phyloP scores from a whole-genome alignment of 1,140 invertebrate genomes.

The Hyles euphorbiae region DNA sequence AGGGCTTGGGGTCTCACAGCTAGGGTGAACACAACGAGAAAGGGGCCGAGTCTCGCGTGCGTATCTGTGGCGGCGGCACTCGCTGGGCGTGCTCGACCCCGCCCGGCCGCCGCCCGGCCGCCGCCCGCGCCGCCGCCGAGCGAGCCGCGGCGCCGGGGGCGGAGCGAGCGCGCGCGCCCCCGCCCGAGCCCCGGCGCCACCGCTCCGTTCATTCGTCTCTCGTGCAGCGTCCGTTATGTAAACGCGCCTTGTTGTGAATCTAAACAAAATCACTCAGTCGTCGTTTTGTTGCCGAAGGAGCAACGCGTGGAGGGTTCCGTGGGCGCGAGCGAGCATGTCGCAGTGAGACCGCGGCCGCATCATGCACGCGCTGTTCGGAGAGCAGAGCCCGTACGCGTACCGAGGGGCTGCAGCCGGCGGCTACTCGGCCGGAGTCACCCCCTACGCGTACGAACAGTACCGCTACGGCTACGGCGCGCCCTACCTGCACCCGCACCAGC shows the following conservation, averaged over 20 bases:
- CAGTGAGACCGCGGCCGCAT: slow-evolving; percentile 39
- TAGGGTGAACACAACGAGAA: slow-evolving; percentile 1
- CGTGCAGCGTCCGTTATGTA: slow-evolving; percentile 72
- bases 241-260: slow-evolving; percentile 73
- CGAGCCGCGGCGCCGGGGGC: slow-evolving; percentile 33
- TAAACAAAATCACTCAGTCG: slow-evolving; percentile 74
- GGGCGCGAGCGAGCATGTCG: slow-evolving; percentile 53
- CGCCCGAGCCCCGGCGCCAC: slow-evolving; percentile 38
- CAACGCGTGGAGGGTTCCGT: slow-evolving; percentile 53
- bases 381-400: slow-evolving; percentile 85
- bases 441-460: slow-evolving; percentile 84
- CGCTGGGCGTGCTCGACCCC: not conserved
- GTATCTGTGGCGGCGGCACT: not conserved
- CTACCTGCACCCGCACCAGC: slow-evolving; percentile 81
- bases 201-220: slow-evolving; percentile 64
- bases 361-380: slow-evolving; percentile 93
- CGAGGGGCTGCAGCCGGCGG: slow-evolving; percentile 63
- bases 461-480: slow-evolving; percentile 82
- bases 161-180: slow-evolving; percentile 27
- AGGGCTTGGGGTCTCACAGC: slow-evolving; percentile 4
- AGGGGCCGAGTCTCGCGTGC: slow-evolving; percentile 1
- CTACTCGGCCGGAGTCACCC: slow-evolving; percentile 72
- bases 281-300: slow-evolving; percentile 66
- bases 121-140: slow-evolving; percentile 12
- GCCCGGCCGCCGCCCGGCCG: not conserved